Evolutionary conservation across 2,113 vertebrate genomes (phyloP).

Genomic region (Theropithecus gelada): DNA sequence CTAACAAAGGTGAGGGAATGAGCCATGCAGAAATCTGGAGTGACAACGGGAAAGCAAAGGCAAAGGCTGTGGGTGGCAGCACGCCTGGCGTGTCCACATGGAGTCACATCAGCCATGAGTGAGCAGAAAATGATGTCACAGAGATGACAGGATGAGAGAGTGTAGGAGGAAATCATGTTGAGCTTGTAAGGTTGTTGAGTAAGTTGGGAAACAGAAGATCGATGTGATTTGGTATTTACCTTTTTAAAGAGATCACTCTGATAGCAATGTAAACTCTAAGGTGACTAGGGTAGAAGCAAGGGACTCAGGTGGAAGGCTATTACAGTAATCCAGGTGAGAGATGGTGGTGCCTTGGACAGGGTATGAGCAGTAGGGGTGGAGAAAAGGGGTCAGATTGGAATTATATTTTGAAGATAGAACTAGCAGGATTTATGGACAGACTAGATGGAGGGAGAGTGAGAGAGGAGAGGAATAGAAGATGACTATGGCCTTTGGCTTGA

Average conservation of each 20-base stretch:
- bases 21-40: not conserved
- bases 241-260: not conserved
- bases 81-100: accelerated
- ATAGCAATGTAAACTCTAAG: not conserved
- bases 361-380: not conserved
- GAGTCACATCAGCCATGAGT: not conserved
- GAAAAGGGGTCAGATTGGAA: not conserved
- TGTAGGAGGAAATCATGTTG: not conserved
- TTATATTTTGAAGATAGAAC: not conserved
- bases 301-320: not conserved
- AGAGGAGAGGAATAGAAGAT: not conserved
- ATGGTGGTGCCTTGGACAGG: not conserved
- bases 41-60: not conserved
- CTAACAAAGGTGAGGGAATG: not conserved
- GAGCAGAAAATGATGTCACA: not conserved
- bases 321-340: not conserved
- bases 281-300: not conserved
- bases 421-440: not conserved
- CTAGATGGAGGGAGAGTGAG: not conserved
- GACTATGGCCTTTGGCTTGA: not conserved
- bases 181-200: not conserved
- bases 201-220: not conserved
- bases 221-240: not conserved
- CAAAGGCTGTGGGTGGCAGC: not conserved
- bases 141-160: not conserved